A percentile compares a stretch with the other conserved stretches of the same genome.
These are phyloP conservation scores for Furcifer pardalis DNA, from an alignment of 2,797 vertebrate genomes.

Conservation along the genomic window DNA sequence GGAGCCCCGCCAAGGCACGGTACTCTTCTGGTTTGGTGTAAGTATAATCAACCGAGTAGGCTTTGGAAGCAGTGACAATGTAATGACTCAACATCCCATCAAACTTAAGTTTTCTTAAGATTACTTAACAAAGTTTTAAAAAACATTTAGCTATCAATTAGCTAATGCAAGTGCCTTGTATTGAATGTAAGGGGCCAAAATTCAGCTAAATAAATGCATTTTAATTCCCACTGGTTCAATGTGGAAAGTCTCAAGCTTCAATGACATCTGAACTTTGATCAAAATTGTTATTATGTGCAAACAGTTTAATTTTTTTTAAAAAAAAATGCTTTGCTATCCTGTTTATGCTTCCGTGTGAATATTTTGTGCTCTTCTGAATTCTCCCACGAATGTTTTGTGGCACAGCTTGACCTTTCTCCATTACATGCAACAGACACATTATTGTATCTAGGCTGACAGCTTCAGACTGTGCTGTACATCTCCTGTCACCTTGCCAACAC, in stretches of 20 bases:
- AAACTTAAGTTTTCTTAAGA: too few species aligned
- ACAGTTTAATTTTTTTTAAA: too few species aligned
- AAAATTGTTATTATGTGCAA: not conserved
- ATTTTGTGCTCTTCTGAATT: slow-evolving; percentile 20
- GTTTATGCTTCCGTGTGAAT: slow-evolving; percentile 28
- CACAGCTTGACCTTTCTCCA: slow-evolving; percentile 53
- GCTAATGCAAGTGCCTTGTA: too few species aligned
- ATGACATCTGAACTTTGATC: not conserved
- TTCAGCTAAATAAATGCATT: not conserved
- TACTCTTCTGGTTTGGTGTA: too few species aligned
- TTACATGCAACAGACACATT: slow-evolving; percentile 50
- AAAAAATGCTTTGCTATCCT: not conserved
- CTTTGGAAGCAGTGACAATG: too few species aligned
- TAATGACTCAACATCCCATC: too few species aligned
- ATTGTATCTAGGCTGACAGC: slow-evolving; percentile 43
- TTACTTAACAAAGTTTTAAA: too few species aligned
- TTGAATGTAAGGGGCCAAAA: not conserved
- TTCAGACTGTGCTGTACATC: slow-evolving; percentile 45
- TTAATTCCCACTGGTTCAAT: not conserved
- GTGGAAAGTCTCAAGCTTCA: not conserved
- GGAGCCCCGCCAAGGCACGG: too few species aligned
- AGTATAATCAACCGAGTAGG: too few species aligned
- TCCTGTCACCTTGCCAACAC: slow-evolving; percentile 51
- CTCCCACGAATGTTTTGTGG: slow-evolving; percentile 34
- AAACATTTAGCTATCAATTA: too few species aligned